phyloP scores from a whole-genome alignment of 2,888 invertebrate species.

The Drosophila nr. perissopoda region DNA sequence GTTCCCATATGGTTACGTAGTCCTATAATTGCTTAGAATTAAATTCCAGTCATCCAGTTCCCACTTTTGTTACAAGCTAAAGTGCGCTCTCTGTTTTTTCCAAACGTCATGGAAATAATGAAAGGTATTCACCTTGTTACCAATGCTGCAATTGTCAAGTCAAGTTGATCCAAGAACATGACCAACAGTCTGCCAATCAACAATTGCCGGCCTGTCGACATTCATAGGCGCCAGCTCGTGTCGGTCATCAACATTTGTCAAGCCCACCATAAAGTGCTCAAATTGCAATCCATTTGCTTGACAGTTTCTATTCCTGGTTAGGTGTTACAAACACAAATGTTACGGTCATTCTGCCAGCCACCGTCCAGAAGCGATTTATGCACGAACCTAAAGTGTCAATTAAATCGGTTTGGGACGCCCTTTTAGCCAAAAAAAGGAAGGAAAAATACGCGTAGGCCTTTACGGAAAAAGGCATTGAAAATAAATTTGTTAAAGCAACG shows the following conservation, averaged over 20 bases:
- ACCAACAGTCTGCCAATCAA: conserved; percentile 34
- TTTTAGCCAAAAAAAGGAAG: conserved; percentile 23
- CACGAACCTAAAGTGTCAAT: conserved; percentile 69
- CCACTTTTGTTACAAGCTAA: neutral
- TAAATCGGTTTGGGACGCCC: conserved; percentile 69
- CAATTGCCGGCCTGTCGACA: conserved; percentile 50
- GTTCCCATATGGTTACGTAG: neutral
- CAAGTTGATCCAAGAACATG: conserved; percentile 13
- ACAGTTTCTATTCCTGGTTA: conserved; percentile 16
- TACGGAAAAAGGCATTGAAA: conserved; percentile 38
- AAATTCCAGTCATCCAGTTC: neutral
- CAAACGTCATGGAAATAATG: neutral
- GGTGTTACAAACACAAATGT: conserved; percentile 70
- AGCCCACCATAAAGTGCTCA: conserved; percentile 31
- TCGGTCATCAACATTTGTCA: conserved; percentile 49
- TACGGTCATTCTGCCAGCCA: conserved; percentile 60
- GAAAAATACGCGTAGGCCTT: neutral
- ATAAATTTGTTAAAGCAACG: conserved; percentile 66
- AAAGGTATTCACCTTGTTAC: neutral
- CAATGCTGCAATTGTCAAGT: conserved; percentile 1
- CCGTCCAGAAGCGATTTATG: conserved; percentile 54
- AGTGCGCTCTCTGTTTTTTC: no score
- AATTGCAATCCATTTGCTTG: conserved; percentile 56
- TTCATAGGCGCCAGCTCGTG: conserved; percentile 28
- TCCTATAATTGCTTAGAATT: neutral